phyloP scores from a whole-genome alignment of 2,888 invertebrate genomes.

The Lordiphosa fenestrarum region DNA sequence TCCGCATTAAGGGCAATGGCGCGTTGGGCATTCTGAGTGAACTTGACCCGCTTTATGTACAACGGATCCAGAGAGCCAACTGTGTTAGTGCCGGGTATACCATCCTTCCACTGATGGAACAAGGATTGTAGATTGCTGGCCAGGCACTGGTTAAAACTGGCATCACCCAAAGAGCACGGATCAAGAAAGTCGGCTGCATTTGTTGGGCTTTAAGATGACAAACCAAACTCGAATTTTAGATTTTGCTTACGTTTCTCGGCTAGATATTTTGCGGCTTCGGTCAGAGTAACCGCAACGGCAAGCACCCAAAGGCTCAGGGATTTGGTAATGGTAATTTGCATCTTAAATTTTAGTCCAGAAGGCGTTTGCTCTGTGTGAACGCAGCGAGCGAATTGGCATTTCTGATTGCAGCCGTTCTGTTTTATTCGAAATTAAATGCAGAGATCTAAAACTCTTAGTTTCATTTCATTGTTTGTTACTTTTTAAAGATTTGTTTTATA shows the following conservation, averaged over 20 bases:
- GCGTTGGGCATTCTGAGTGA: constrained; percentile 35
- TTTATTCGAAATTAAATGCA: constrained; percentile 42
- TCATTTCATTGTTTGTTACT: constrained; percentile 32
- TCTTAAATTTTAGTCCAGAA: constrained; percentile 11
- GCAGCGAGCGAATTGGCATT: constrained; percentile 32
- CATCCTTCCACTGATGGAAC: constrained; percentile 53
- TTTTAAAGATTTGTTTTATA: constrained; percentile 20
- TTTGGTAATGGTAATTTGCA: constrained; percentile 26
- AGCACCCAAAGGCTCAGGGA: constrained; percentile 18
- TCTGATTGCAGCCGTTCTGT: constrained; percentile 23
- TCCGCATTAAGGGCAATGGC: constrained; percentile 83
- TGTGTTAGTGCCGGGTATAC: constrained; percentile 55
- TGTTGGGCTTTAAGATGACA: not conserved
- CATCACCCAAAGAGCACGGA: constrained; percentile 42
- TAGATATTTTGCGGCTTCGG: constrained; percentile 35
- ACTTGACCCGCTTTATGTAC: constrained; percentile 48
- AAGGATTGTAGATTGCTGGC: constrained; percentile 39
- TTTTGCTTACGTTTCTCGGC: constrained; percentile 46
- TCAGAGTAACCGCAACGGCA: not conserved
- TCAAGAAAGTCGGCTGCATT: constrained; percentile 40
- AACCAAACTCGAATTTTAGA: not conserved
- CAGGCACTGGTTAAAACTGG: constrained; percentile 38
- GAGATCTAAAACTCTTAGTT: constrained; percentile 28
- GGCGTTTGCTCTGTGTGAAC: constrained; percentile 28
- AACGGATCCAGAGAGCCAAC: constrained; percentile 57